Base-by-base conservation (phyloP, 2,888 invertebrate species). In the Limenitis camilla region DNA sequence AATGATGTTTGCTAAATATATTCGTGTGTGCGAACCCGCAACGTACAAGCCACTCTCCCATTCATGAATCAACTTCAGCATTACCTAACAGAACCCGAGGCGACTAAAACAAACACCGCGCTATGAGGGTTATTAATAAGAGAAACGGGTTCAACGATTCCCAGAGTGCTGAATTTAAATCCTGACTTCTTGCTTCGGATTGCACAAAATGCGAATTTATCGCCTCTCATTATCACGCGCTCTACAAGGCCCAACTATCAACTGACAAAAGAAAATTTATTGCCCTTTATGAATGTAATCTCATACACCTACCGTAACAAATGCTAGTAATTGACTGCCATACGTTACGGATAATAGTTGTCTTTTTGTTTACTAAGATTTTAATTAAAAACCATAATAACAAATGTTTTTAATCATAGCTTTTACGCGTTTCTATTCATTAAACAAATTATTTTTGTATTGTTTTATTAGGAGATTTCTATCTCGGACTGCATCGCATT, bases 41-140 rank as follows among this genome's bases (percentile, higher is more conserved):
- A 70, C 69, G 71, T 70, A 65, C 69, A 70, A 64, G 59, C 63
- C 68, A 71, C 75, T 76, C 79, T 74, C 75, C 74, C 86, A 86
- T 87, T 87, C 87, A 87, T 86, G 87, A 87, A 86, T 85, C 86
- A 87, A 84, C 81, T 80, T 78, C 80, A 78, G 66, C 83, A 73
- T 87, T 86, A 85, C 82, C 83, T 84, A 81, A 85, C 85, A 71
- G 68, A 64, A 68, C 70, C 64, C 73, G 73, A 69, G 70, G 73
- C 74, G 76, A 79, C 71, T 74, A 82, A 85, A 81, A 82, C 83
- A 80, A 83, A 78, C 81, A 78, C 62, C 67, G 67, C 67, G 75
- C 73, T 74, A 77, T 74, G 72, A 69, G 76, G 75, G 83, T 84
- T 87, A 86, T 86, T 86, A 87, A 84, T 86, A 86, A 80, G 73